Percentiles rank a stretch among this genome's conserved stretches.
Evolutionary conservation across 2,113 vertebrate genomes (phyloP).

Genomic region (cattle (Bos taurus)): ARS-UCD2.0 NC_037335.1:112022001-112022500

Average conservation of each 20-base stretch:
- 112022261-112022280: not conserved
- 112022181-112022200: not conserved
- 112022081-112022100: constrained; percentile 37
- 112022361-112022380: not conserved
- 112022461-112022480: not conserved
- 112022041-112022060: not conserved
- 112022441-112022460: not conserved
- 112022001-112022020: constrained; percentile 13
- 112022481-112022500: not conserved
- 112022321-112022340: not conserved
- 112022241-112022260: constrained; percentile 22
- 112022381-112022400: not conserved
- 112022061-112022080: not conserved
- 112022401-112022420: not conserved
- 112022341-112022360: not conserved
- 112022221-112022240: not conserved
- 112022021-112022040: constrained; percentile 28
- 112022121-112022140: not conserved
- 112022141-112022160: constrained; percentile 11
- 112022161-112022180: constrained; percentile 8
- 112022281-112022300: not conserved
- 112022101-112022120: constrained; percentile 25
- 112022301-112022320: not conserved
- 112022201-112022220: constrained; percentile 3
- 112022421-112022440: not conserved